Conservation (phyloP, 1,140 invertebrate species). For the Aleiodes sp. region DNA sequence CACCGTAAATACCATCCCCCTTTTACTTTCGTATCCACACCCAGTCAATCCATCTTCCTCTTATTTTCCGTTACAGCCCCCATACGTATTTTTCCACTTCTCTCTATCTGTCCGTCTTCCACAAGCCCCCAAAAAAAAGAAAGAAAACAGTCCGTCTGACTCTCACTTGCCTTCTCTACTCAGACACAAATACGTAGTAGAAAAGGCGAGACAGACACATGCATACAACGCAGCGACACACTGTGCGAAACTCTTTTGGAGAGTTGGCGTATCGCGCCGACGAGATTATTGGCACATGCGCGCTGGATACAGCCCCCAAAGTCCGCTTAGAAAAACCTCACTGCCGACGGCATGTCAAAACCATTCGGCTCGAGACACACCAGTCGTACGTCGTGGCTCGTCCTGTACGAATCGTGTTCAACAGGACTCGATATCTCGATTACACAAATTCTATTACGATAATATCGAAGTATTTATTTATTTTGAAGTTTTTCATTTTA, state of each 20-base stretch:
- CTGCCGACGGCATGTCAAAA: slow-evolving; percentile 61
- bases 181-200: background rate
- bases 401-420: slow-evolving; percentile 36
- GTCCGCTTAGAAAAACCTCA: slow-evolving; percentile 44
- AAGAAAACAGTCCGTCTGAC: slow-evolving; percentile 14
- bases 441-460: too few species aligned
- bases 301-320: slow-evolving; percentile 45
- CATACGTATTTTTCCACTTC: slow-evolving; percentile 9
- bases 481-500: background rate
- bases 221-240: too few species aligned
- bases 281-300: slow-evolving; percentile 63
- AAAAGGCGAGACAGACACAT: too few species aligned
- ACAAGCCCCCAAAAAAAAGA: too few species aligned
- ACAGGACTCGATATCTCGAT: background rate
- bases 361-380: slow-evolving; percentile 52
- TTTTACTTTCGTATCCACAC: background rate
- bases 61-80: too few species aligned
- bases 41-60: too few species aligned
- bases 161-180: slow-evolving; percentile 18
- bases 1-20: background rate
- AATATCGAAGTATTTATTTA: too few species aligned
- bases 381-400: slow-evolving; percentile 53
- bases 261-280: slow-evolving; percentile 30
- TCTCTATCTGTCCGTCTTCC: slow-evolving; percentile 12
- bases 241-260: background rate